phyloP scores from a whole-genome alignment of 2,888 invertebrate genomes.

The Nomada fabriciana region DNA sequence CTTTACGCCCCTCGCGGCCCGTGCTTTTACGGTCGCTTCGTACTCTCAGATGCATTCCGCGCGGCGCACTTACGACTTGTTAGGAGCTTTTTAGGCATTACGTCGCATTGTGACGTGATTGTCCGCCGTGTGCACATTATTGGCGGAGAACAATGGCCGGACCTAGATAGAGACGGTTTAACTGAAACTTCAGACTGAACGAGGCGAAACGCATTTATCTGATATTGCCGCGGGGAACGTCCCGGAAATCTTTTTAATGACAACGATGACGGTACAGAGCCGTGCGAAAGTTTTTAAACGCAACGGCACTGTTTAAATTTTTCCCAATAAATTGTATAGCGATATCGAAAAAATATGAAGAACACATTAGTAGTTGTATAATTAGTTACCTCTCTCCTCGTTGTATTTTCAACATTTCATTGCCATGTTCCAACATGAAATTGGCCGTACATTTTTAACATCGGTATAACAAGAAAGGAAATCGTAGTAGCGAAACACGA shows the following conservation, averaged over 20 bases:
- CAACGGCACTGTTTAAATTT: no score
- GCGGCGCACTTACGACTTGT: slow-evolving; percentile 36
- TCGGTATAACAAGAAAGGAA: background rate
- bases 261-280: background rate
- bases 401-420: no score
- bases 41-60: slow-evolving; percentile 39
- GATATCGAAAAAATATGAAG: no score
- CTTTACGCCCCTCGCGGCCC: slow-evolving; percentile 38
- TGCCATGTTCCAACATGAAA: no score
- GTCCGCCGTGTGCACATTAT: slow-evolving; percentile 46
- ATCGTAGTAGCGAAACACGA: background rate
- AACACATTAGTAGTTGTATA: no score
- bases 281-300: no score
- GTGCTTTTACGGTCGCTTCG: slow-evolving; percentile 43
- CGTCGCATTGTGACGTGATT: slow-evolving; percentile 44
- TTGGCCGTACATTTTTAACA: no score
- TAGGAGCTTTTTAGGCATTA: slow-evolving; percentile 38
- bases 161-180: slow-evolving; percentile 30
- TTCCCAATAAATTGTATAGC: no score
- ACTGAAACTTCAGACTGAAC: slow-evolving; percentile 32
- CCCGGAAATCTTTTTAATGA: slow-evolving; percentile 19
- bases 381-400: no score
- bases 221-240: background rate
- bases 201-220: slow-evolving; percentile 16
- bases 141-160: slow-evolving; percentile 48